Conservation (phyloP, 2,888 invertebrate genomes). For the Phymatocera aterrima region DNA sequence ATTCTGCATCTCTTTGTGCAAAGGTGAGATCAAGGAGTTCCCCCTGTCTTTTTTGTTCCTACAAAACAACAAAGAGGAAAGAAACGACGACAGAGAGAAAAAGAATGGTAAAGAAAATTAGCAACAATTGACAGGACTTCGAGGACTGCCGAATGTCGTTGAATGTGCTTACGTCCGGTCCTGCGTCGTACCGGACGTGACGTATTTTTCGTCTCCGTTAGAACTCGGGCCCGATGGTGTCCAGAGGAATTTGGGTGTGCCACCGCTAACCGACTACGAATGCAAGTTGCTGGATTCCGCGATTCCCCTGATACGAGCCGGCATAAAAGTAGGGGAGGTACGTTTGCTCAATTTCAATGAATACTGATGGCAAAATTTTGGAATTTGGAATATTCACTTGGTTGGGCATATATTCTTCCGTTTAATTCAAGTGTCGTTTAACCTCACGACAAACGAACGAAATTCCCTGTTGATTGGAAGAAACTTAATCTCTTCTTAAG, state of each 20-base stretch:
- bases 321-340: conserved; percentile 63
- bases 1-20: conserved; percentile 78
- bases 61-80: not conserved
- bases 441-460: not conserved
- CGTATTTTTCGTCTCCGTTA: conserved; percentile 64
- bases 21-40: conserved; percentile 66
- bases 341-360: not conserved
- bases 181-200: conserved; percentile 62
- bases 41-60: not conserved
- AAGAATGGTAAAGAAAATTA: not conserved
- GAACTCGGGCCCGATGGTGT: conserved; percentile 66
- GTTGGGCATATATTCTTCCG: too few species aligned
- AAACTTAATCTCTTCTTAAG: not conserved
- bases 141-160: conserved; percentile 58
- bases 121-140: conserved; percentile 53
- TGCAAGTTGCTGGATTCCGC: conserved; percentile 56
- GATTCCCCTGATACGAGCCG: conserved; percentile 56
- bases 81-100: not conserved
- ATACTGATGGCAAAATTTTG: too few species aligned
- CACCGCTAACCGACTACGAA: conserved; percentile 60
- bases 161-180: conserved; percentile 67
- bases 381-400: too few species aligned
- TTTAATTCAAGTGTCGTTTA: not conserved
- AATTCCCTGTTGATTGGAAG: not conserved
- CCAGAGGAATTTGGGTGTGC: conserved; percentile 64